These are phyloP conservation scores for Macrotis lagotis DNA, from an alignment of 2,113 vertebrate species.

Conservation along the genomic window DNA sequence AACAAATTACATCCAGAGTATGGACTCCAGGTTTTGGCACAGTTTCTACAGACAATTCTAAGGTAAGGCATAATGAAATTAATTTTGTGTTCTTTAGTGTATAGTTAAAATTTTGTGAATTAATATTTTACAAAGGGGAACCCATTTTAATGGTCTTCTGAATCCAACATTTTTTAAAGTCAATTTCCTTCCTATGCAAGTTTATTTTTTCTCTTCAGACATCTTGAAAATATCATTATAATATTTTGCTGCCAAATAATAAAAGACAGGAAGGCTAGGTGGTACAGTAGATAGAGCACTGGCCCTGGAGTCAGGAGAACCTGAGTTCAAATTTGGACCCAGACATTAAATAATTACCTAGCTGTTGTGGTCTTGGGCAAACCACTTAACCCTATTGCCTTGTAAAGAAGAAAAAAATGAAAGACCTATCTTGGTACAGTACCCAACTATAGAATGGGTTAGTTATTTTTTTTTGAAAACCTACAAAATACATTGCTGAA, in stretches of 20 bases:
- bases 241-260: not conserved
- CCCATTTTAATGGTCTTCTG: not conserved
- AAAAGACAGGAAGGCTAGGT: too few relatives aligned
- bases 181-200: not conserved
- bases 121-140: not conserved
- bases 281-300: too few relatives aligned
- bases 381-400: too few relatives aligned
- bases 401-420: too few relatives aligned
- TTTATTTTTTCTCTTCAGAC: not conserved
- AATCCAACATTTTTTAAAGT: not conserved
- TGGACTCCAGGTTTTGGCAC: fast-evolving
- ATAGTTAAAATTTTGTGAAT: not conserved
- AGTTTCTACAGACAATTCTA: slow-evolving; percentile 61
- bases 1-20: not conserved
- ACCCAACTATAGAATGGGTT: not conserved
- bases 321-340: too few relatives aligned
- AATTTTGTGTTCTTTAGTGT: not conserved
- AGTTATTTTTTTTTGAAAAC: not conserved
- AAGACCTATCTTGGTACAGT: not conserved
- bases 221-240: not conserved
- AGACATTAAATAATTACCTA: too few relatives aligned
- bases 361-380: too few relatives aligned
- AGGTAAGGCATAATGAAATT: slow-evolving; percentile 71
- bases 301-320: too few relatives aligned
- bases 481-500: not conserved